Percentiles rank a stretch among this genome's conserved stretches.
These are phyloP conservation scores for Buphagus erythrorhynchus DNA, from an alignment of 2,797 vertebrate species.

Conservation along the genomic window DNA sequence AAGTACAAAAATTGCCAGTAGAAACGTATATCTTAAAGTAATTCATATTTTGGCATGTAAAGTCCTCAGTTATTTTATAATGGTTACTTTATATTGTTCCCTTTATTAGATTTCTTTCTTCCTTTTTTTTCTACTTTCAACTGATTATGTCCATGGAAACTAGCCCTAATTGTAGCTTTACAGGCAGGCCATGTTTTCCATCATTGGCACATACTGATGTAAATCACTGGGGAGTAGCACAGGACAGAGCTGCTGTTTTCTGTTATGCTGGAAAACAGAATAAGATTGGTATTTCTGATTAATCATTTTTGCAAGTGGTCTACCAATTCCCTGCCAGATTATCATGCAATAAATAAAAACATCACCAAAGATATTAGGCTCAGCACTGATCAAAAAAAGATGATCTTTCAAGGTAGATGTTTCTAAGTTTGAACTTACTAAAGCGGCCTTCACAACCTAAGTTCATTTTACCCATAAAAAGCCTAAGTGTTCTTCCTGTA, in stretches of 20 bases:
- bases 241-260: conserved; percentile 76
- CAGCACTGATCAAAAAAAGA: neutral
- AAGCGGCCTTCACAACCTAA: neutral
- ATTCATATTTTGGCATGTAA: conserved; percentile 49
- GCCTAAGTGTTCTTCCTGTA: neutral
- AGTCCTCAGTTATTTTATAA: conserved; percentile 42
- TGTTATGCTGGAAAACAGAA: conserved; percentile 79
- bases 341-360: conserved; percentile 75
- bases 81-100: conserved; percentile 64
- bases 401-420: conserved; percentile 38
- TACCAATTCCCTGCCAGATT: conserved; percentile 74
- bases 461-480: neutral
- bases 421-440: conserved; percentile 5
- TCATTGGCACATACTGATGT: conserved; percentile 81
- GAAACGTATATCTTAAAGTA: conserved; percentile 42
- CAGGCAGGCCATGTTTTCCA: conserved; percentile 79
- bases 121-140: conserved; percentile 26
- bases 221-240: conserved; percentile 74
- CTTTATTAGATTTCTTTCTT: neutral
- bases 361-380: conserved; percentile 47
- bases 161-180: conserved; percentile 77
- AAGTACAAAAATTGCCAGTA: conserved; percentile 36
- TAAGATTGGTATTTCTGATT: conserved; percentile 77
- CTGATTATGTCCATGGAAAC: conserved; percentile 77
- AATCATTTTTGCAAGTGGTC: conserved; percentile 76